Base-by-base conservation (phyloP, 2,113 vertebrate species). In the Spea multiplicata region DNA sequence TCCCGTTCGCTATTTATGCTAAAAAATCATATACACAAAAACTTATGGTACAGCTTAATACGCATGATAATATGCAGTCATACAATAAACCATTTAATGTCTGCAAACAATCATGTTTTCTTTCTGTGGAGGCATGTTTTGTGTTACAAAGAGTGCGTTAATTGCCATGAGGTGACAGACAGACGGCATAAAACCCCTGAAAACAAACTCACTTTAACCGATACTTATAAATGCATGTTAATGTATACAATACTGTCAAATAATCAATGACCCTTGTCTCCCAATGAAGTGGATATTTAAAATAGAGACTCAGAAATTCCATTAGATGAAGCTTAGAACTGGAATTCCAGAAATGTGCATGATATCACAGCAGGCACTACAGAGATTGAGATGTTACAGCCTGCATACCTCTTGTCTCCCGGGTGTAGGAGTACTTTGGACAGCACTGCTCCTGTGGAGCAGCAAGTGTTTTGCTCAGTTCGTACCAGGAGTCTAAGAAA, bases 371-470 rank as follows among this genome's bases (percentile, higher is more conserved):
- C 52, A 16, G 57, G 0, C 0, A 0, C 78, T 82, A 73, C 8
- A 66, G 57, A 44, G 0, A 8, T 5, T 82, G 79, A 49, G 85
- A 65, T 48, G 70, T 65, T 30, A 78, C 44, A 76, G 53, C 7
- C 57, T 66, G 7, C 49, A 80, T 81, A 16, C 6, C 74, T 84
- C 70, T 61, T 74, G 57, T 85, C 65, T 84, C 84, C 52, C 48
- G 72, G 67, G n/a, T 74, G 59, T 84, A 96, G 94, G 94, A 95
- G 75, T 93, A 92, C 59, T 82, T 94, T 85, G 83, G 83, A 78
- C 92, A 94, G 72, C 92, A 93, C 53, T 96, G 95, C 84, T 91
- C 87, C 84, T 96, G 95, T 86, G 93, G 94, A 66, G 90, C 92
- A 67, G 89, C 92, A 72, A 88, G 67, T 0, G 5, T 94, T 78